Evolutionary conservation across 35 echinoderm and acorn worm species (phyloP).

Genomic region (Nesometra sesokonis): DNA sequence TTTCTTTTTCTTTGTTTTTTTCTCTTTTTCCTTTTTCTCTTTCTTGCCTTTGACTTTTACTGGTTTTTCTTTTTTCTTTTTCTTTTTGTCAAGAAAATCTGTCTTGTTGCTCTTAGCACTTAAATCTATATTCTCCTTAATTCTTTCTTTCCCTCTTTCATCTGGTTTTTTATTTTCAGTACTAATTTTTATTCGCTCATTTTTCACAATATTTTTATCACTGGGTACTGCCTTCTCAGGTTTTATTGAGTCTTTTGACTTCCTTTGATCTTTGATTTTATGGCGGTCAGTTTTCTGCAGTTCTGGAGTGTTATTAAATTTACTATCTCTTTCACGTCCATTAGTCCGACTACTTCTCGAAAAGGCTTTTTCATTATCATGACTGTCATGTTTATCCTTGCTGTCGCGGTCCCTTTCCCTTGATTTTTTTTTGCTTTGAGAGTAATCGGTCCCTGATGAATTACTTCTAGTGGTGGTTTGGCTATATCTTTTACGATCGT

Average conservation of each 20-base stretch:
- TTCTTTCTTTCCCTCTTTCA: slow-evolving; percentile 1
- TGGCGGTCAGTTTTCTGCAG: neutral
- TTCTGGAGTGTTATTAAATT: neutral
- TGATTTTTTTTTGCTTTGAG: neutral
- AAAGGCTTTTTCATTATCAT: neutral
- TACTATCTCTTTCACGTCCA: neutral
- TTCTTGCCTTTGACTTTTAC: slow-evolving; percentile 18
- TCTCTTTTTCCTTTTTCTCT: slow-evolving; percentile 27
- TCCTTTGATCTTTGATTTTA: neutral
- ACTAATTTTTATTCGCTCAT: neutral
- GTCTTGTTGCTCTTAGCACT: neutral
- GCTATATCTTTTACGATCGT: neutral
- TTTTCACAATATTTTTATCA: neutral
- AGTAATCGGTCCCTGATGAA: neutral
- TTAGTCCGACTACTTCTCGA: neutral
- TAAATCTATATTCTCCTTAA: slow-evolving; percentile 12
- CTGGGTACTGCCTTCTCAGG: neutral
- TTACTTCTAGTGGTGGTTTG: neutral
- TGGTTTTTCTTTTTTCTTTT: slow-evolving; percentile 25
- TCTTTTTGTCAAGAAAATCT: slow-evolving; percentile 9
- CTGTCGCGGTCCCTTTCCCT: slow-evolving; percentile 10
- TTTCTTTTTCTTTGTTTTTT: slow-evolving; percentile 25
- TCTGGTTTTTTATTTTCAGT: neutral
- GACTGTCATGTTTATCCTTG: slow-evolving; percentile 2
- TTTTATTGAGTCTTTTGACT: neutral